These are phyloP conservation scores for Coracopsis vasa DNA, from an alignment of 2,113 vertebrate genomes.

Conservation along the genomic window DNA sequence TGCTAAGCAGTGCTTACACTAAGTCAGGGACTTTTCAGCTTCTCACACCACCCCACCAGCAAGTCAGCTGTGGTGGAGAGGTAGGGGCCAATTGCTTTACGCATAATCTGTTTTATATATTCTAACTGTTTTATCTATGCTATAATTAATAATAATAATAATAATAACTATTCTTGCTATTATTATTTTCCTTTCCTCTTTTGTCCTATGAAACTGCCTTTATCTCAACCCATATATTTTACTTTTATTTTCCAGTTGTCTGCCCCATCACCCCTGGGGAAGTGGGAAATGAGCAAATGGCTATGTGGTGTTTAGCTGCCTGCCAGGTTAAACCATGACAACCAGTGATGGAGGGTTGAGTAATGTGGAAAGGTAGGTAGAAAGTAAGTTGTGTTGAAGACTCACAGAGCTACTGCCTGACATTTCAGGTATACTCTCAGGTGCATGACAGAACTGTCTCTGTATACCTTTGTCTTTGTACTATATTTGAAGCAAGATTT, in stretches of 20 bases:
- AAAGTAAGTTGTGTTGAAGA: neutral
- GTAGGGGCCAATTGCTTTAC: neutral
- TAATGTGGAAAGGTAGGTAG: neutral
- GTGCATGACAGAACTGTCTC: neutral
- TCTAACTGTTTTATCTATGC: neutral
- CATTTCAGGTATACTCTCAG: neutral
- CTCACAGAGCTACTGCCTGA: neutral
- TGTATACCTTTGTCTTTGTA: neutral
- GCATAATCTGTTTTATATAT: neutral
- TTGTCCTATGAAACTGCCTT: neutral
- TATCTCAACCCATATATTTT: neutral
- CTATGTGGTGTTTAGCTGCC: neutral
- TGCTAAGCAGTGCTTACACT: too few relatives aligned
- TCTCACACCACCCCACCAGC: neutral
- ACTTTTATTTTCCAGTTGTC: neutral
- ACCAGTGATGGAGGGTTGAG: neutral
- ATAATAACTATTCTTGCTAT: neutral
- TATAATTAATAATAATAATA: neutral
- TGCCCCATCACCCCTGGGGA: neutral
- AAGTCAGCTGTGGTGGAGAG: neutral
- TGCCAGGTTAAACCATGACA: neutral
- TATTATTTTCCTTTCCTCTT: neutral
- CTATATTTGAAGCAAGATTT: neutral
- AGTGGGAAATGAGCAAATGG: accelerated
- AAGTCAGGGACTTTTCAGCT: neutral